A percentile compares a stretch with the other conserved stretches of the same genome.
Evolutionary conservation across 2,113 vertebrate species (phyloP).

Genomic region (Ictalurus furcatus): DNA sequence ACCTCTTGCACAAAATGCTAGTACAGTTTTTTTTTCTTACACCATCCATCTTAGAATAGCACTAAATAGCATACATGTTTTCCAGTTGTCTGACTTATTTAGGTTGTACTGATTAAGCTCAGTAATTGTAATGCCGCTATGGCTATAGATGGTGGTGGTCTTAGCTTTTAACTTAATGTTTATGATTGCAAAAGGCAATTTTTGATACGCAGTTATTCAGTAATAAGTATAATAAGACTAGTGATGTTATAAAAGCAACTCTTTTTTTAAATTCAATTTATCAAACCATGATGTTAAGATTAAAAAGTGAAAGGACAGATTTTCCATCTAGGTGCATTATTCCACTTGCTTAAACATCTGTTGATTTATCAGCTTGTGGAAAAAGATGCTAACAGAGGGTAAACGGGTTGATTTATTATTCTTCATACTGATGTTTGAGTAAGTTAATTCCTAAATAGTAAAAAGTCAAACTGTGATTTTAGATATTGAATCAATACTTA

Average conservation of each 20-base stretch:
- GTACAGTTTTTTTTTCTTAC: conserved; percentile 16
- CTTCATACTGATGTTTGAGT: background rate
- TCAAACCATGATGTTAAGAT: background rate
- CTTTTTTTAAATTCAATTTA: background rate
- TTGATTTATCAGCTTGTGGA: background rate
- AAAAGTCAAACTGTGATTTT: background rate
- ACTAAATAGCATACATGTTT: background rate
- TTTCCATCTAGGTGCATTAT: background rate
- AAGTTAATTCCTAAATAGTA: background rate
- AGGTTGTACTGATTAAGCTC: background rate
- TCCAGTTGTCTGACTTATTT: background rate
- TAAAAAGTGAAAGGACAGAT: background rate
- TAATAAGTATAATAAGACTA: background rate
- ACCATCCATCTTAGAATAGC: background rate
- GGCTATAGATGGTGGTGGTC: background rate
- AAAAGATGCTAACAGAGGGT: background rate
- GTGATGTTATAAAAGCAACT: background rate
- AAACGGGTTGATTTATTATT: background rate
- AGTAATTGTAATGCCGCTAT: background rate
- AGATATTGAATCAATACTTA: background rate
- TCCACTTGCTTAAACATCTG: background rate
- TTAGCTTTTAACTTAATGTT: background rate
- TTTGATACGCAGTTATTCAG: background rate
- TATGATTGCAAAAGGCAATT: background rate
- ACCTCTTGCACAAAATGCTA: conserved; percentile 5